These are phyloP conservation scores for Fregata magnificens DNA, from an alignment of 2,113 vertebrate species.

Conservation along the genomic window DNA sequence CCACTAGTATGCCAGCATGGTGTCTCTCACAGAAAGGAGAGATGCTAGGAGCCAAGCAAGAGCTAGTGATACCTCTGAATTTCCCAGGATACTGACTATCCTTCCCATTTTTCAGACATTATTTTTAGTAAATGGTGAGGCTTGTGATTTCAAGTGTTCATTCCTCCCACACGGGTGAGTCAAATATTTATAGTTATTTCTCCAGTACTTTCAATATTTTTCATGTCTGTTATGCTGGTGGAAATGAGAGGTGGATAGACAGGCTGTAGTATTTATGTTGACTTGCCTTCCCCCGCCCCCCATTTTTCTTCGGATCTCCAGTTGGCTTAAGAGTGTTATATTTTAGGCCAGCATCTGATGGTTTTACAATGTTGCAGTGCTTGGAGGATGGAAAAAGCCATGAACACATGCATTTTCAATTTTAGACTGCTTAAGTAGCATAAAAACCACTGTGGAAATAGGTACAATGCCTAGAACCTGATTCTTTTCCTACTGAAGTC, in stretches of 20 bases:
- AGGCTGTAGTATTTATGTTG: neutral
- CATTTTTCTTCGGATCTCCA: neutral
- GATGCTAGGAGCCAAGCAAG: neutral
- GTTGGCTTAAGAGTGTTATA: neutral
- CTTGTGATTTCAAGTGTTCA: conserved; percentile 32
- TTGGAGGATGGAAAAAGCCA: neutral
- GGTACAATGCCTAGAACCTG: neutral
- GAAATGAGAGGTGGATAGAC: neutral
- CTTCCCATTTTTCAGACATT: conserved; percentile 10
- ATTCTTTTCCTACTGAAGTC: neutral
- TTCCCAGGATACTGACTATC: neutral
- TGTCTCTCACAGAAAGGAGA: neutral
- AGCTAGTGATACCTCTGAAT: neutral
- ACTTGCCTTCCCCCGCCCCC: neutral
- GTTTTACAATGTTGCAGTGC: neutral
- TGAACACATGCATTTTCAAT: neutral
- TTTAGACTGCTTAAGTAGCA: neutral
- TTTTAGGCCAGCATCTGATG: neutral
- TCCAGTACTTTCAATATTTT: conserved; percentile 37
- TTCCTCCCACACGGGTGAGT: neutral
- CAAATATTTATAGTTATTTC: conserved; percentile 44
- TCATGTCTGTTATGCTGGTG: neutral
- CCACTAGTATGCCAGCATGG: neutral
- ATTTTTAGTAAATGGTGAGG: conserved; percentile 39
- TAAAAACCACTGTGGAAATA: neutral